Conservation (phyloP, 2,888 invertebrate species). For the Imbricaverruca yamaguchii region DNA sequence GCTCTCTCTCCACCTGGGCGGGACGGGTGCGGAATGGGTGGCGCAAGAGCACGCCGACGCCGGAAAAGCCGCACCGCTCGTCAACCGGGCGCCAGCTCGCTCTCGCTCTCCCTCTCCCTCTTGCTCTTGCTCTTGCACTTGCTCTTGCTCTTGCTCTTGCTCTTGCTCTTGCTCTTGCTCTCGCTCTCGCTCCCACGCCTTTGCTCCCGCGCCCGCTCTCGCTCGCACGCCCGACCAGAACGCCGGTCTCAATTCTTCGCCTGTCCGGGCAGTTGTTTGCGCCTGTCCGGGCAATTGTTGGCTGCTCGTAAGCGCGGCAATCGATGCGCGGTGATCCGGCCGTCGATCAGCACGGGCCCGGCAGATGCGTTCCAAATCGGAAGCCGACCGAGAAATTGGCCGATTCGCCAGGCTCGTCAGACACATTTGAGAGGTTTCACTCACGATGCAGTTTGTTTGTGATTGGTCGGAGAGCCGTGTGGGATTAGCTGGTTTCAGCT, state of each 20-base stretch:
- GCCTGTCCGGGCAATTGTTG: neutral
- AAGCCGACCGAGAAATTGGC: neutral
- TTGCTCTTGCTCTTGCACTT: neutral
- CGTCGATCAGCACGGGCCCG: neutral
- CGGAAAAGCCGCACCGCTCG: too few relatives aligned
- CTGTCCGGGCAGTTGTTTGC: neutral
- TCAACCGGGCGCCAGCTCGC: too few relatives aligned
- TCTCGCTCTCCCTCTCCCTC: constrained; percentile 14
- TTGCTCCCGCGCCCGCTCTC: neutral
- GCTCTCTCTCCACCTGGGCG: neutral
- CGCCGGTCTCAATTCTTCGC: too few relatives aligned
- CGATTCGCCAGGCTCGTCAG: too few relatives aligned
- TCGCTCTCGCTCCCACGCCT: constrained; percentile 5
- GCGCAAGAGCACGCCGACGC: too few relatives aligned
- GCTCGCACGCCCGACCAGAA: neutral
- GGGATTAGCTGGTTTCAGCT: too few relatives aligned
- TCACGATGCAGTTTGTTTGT: too few relatives aligned
- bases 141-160: constrained; percentile 8
- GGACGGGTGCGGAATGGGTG: too few relatives aligned
- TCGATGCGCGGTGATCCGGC: neutral
- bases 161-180: neutral
- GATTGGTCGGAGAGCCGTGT: too few relatives aligned
- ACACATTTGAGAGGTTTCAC: too few relatives aligned
- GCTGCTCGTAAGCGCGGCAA: neutral
- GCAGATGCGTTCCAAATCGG: neutral